phyloP scores from a whole-genome alignment of 2,888 invertebrate genomes.

The Watsonalla binaria region DNA sequence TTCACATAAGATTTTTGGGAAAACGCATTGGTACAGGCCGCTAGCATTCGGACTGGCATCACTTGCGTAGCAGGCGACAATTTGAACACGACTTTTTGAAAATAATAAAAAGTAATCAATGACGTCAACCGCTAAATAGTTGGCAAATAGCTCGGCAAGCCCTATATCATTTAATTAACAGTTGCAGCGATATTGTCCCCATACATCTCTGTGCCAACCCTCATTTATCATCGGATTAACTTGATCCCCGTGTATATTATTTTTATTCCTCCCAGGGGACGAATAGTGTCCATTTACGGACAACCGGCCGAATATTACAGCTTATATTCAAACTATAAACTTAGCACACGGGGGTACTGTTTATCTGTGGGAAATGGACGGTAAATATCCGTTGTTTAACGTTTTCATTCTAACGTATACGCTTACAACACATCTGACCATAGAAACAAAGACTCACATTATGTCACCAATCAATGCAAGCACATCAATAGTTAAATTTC shows the following conservation, averaged over 20 bases:
- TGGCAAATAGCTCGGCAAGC: background rate
- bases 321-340: conserved; percentile 12
- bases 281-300: conserved; percentile 47
- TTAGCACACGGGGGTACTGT: conserved; percentile 7
- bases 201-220: conserved; percentile 31
- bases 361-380: conserved; percentile 12
- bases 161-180: conserved; percentile 18
- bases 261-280: conserved; percentile 56
- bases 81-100: no score
- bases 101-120: no score
- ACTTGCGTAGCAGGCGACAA: no score
- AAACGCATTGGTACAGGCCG: no score
- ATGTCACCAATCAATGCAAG: no score
- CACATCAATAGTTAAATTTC: no score
- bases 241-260: conserved; percentile 60
- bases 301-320: conserved; percentile 14
- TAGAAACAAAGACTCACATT: no score
- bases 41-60: no score
- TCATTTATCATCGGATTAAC: conserved; percentile 63
- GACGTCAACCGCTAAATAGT: background rate
- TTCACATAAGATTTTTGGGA: no score
- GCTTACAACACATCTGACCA: no score
- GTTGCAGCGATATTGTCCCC: conserved; percentile 15
- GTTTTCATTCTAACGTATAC: background rate
- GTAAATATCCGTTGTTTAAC: background rate